Evolutionary conservation across 2,888 invertebrate genomes (phyloP), one percentile per base, ranked within the genome.

Genomic region (Lasioglossum vierecki): DNA sequence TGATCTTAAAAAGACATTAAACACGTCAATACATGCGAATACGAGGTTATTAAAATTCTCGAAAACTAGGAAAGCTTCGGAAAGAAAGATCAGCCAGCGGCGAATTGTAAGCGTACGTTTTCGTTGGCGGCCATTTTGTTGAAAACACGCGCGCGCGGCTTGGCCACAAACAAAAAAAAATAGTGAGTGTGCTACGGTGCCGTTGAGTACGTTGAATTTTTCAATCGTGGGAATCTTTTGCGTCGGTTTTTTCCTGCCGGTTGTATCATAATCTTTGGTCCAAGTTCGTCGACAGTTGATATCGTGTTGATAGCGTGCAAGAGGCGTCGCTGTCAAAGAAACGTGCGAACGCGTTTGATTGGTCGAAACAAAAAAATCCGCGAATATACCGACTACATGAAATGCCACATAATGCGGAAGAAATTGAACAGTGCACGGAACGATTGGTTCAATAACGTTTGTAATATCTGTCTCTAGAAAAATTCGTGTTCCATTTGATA

Each of bases 331-430:
- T 82, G 84, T 85, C 88, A 83, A 83, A 83, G 82, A 76, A 77
- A 73, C 81, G 83, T 83, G 83, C 11, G 66, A 81, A 84, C 80
- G 89, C 84, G 82, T 84, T 87, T 89, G 91, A 93, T 93, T 93
- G 93, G 92, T 88, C 88, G 87, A 83, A 80, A 83, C 82, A 90
- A 90, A 93, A 93, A 93, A 93, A 93, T 93, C 92, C 91, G 91
- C 93, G 90, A 92, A 92, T 82, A 63, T 74, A 71, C 78, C 68
- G 79, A 41, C 79, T 57, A 73, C 84, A 81, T 75, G 87, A 87
- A 86, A 86, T 84, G 46, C 57, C 68, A 76, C 70, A 87, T 83
- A 80, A 87, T 86, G 76, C 84, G 81, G 68, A 79, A 79, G 63
- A 74, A 72, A 79, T 72, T 49, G 35, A 72, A 53, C 70, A 44